Evolutionary conservation across 2,113 vertebrate species (phyloP).

Genomic region (Butastur rufipennis): DNA sequence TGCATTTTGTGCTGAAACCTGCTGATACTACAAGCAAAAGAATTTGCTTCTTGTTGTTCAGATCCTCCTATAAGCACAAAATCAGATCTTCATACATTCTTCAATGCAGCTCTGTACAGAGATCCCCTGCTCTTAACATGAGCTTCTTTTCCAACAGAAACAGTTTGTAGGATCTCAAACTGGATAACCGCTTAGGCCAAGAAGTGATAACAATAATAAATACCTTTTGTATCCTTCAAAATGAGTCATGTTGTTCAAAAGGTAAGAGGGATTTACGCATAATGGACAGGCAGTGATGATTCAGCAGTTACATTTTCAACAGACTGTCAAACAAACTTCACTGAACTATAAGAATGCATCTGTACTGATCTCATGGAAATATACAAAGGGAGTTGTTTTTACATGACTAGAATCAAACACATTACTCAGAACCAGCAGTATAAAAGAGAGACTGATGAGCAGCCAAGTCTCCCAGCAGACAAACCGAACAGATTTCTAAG

Average conservation of each 20-base stretch:
- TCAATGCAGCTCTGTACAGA: not conserved
- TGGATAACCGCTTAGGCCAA: not conserved
- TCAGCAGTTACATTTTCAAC: slow-evolving; percentile 41
- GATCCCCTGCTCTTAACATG: not conserved
- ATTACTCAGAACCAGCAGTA: slow-evolving; percentile 11
- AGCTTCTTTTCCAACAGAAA: not conserved
- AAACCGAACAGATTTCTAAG: not conserved
- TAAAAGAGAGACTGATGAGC: slow-evolving; percentile 7
- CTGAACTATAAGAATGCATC: slow-evolving; percentile 18
- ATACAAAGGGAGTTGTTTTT: slow-evolving; percentile 23
- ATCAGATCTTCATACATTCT: not conserved
- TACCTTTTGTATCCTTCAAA: slow-evolving; percentile 22
- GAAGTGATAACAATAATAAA: not conserved
- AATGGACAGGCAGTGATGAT: slow-evolving; percentile 20
- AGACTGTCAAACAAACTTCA: not conserved
- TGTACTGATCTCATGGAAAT: slow-evolving; percentile 23
- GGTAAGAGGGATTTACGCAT: slow-evolving; percentile 33
- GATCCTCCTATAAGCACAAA: not conserved
- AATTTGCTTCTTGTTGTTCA: not conserved
- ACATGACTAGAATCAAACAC: not conserved
- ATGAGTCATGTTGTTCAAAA: slow-evolving; percentile 35
- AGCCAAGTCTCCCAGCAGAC: not conserved
- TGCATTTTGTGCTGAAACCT: not conserved
- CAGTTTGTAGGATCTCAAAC: not conserved
- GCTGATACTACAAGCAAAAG: not conserved